Evolutionary conservation across 2,113 vertebrate genomes (phyloP).

Genomic region (Agapornis roseicollis): DNA sequence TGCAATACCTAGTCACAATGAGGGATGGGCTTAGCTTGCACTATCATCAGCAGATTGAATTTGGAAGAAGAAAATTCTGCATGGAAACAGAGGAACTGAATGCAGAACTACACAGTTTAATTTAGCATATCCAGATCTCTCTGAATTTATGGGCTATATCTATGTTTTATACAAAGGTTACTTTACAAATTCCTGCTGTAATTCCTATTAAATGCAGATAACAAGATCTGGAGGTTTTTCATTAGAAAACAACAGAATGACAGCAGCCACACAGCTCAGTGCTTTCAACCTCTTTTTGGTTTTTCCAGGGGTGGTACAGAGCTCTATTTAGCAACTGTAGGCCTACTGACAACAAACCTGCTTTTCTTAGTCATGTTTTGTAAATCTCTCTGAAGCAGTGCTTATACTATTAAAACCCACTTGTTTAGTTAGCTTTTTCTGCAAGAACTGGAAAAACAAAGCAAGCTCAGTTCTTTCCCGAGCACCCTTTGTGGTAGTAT

Average conservation of each 20-base stretch:
- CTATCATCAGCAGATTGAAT: conserved; percentile 28
- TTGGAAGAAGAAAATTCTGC: conserved; percentile 16
- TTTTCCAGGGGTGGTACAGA: not conserved
- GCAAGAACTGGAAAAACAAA: not conserved
- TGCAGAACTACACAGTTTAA: not conserved
- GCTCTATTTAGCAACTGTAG: not conserved
- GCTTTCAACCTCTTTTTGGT: not conserved
- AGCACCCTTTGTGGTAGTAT: not conserved
- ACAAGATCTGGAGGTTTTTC: not conserved
- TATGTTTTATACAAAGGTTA: not conserved
- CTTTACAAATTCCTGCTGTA: not conserved
- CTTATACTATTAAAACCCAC: not conserved
- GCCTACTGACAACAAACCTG: not conserved
- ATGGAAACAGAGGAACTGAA: not conserved
- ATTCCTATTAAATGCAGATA: not conserved
- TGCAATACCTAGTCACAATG: conserved; percentile 17
- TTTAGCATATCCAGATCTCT: not conserved
- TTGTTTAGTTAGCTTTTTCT: not conserved
- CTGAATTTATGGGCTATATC: not conserved
- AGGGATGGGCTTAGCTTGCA: not conserved
- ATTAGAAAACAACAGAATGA: not conserved
- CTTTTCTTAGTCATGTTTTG: conserved; percentile 38
- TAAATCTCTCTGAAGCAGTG: not conserved
- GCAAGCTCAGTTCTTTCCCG: not conserved
- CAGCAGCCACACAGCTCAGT: not conserved